Evolutionary conservation across 2,888 invertebrate species (phyloP), one percentile per base, ranked within the genome.

Genomic region (Empis stercorea): DNA sequence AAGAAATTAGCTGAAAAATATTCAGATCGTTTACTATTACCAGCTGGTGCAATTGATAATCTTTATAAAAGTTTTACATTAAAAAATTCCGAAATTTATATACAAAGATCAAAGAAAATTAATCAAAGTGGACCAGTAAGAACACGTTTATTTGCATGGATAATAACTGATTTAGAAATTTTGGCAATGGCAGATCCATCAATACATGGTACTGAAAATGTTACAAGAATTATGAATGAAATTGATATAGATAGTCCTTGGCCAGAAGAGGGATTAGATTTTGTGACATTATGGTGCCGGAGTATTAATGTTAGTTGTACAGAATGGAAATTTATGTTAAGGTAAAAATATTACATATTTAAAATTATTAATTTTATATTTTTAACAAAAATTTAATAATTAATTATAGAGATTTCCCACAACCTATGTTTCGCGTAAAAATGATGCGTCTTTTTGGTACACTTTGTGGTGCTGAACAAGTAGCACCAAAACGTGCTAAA

Each of bases 351-450:
- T 20, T n/a, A n/a, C n/a, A 20, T 20, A 20, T 20, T 20, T 20
- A 20, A 20, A n/a, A n/a, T n/a, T n/a, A n/a, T n/a, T n/a, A n/a
- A n/a, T n/a, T n/a, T n/a, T n/a, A n/a, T n/a, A n/a, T n/a, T n/a
- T n/a, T n/a, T n/a, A n/a, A n/a, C n/a, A n/a, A n/a, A n/a, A n/a
- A n/a, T n/a, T n/a, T n/a, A n/a, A n/a, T n/a, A n/a, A n/a, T n/a
- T n/a, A n/a, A n/a, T n/a, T n/a, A n/a, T n/a, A 66, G 97, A 7
- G 97, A 99, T 72, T 97, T 95, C 68, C 94, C 95, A 0, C 93
- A 94, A 63, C 91, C 94, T 1, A 78, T 95, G 70, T 76, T 96
- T 58, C 80, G 85, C 57, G 83, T 93, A 49, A 80, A 81, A 56
- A 80, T 84, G 53, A 78, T 94, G 64, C 81, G 84, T 53, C 75